Percentiles rank a stretch among this genome's conserved stretches.
Evolutionary conservation across 2,888 invertebrate genomes (phyloP).

Genomic region (Amorpha juglandis): DNA sequence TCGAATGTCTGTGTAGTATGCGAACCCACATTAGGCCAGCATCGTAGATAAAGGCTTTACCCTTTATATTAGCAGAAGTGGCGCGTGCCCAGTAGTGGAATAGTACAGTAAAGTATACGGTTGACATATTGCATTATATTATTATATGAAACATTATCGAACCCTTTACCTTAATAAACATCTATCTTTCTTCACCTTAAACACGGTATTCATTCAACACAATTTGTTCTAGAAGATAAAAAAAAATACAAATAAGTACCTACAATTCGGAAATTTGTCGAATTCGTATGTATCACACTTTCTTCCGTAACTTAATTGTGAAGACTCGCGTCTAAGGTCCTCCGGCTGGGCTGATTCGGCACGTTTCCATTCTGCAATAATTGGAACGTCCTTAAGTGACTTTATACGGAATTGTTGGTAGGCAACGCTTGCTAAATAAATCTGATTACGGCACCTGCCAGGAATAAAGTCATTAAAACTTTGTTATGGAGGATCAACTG

Average conservation of each 20-base stretch:
- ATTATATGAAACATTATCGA: no score
- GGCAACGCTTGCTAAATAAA: constrained; percentile 4
- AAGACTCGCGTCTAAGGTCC: neutral
- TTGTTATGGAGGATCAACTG: neutral
- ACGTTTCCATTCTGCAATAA: constrained; percentile 7
- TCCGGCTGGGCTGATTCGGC: constrained; percentile 2
- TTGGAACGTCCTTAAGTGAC: constrained; percentile 21
- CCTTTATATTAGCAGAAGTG: no score
- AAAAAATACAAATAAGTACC: neutral
- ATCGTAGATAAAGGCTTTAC: no score
- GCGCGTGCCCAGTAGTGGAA: no score
- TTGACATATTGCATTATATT: no score
- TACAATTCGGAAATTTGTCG: neutral
- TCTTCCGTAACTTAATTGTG: constrained; percentile 17
- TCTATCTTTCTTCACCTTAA: no score
- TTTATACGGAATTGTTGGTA: neutral
- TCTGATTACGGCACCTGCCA: constrained; percentile 11
- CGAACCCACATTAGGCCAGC: no score
- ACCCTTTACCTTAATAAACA: no score
- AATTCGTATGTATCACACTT: constrained; percentile 11
- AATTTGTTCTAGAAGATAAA: no score
- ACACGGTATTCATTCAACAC: no score
- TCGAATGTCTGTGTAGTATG: no score
- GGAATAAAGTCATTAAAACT: constrained; percentile 18
- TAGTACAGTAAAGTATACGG: no score